These are phyloP conservation scores for Catocala nupta DNA, from an alignment of 2,888 invertebrate species.

Conservation along the genomic window DNA sequence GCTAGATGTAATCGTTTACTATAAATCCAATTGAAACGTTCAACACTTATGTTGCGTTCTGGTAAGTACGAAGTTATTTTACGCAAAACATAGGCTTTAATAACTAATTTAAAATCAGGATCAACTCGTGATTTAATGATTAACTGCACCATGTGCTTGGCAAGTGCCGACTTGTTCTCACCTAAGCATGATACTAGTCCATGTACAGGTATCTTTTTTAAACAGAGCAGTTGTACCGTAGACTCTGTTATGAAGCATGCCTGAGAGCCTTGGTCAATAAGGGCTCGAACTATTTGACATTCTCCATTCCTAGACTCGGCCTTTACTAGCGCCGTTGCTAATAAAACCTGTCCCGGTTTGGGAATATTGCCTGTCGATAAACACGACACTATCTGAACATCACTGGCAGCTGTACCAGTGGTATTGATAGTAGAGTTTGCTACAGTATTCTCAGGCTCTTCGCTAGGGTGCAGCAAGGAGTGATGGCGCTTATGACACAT, in stretches of 20 bases:
- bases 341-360: conserved; percentile 35
- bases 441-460: conserved; percentile 3
- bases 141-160: too few relatives aligned
- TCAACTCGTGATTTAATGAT: too few relatives aligned
- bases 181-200: conserved; percentile 37
- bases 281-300: conserved; percentile 28
- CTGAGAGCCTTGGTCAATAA: conserved; percentile 29
- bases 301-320: conserved; percentile 28
- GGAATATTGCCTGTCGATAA: conserved; percentile 13
- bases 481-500: conserved; percentile 19
- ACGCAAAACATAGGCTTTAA: too few relatives aligned
- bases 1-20: too few relatives aligned
- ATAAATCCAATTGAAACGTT: too few relatives aligned
- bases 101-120: too few relatives aligned
- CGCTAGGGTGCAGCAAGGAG: conserved; percentile 17
- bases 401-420: conserved; percentile 6
- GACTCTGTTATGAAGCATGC: conserved; percentile 48
- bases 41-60: too few relatives aligned
- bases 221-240: conserved; percentile 36
- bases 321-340: conserved; percentile 17
- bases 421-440: conserved; percentile 1
- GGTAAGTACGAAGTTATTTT: too few relatives aligned
- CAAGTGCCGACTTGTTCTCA: too few relatives aligned
- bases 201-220: conserved; percentile 35
- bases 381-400: conserved; percentile 16